A percentile compares a stretch with the other conserved stretches of the same genome.
phyloP scores from a whole-genome alignment of 1,140 invertebrate species.

The Alviniconcha marisindica region DNA sequence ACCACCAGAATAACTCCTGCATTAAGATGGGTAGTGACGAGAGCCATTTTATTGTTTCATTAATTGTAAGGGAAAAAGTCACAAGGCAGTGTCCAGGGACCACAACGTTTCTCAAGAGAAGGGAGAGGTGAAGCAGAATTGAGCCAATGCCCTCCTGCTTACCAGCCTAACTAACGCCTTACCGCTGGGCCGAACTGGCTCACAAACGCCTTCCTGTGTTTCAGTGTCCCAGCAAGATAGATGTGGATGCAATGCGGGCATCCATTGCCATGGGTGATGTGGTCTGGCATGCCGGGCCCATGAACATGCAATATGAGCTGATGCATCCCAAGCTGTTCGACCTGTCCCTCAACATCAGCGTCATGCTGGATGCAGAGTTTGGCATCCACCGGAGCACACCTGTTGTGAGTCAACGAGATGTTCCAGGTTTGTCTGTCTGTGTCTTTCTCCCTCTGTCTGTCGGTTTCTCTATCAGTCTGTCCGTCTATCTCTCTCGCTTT shows the following conservation, averaged over 20 bases:
- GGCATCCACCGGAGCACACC: slow-evolving; percentile 51
- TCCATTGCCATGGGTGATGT: slow-evolving; percentile 59
- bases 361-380: slow-evolving; percentile 57
- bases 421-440: slow-evolving; percentile 60
- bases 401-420: slow-evolving; percentile 67
- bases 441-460: not conserved
- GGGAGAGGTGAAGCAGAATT: no score
- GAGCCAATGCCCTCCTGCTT: no score
- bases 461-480: not conserved
- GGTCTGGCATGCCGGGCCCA: slow-evolving; percentile 69
- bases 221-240: slow-evolving; percentile 62
- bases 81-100: no score
- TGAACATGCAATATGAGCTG: slow-evolving; percentile 71
- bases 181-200: no score
- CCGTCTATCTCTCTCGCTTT: not conserved
- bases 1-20: no score
- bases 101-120: no score
- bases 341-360: slow-evolving; percentile 56
- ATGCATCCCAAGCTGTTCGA: slow-evolving; percentile 57
- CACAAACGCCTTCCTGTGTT: not conserved
- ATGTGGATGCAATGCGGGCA: slow-evolving; percentile 46
- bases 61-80: no score
- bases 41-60: no score
- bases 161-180: no score
- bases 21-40: no score